Base-by-base conservation (phyloP, 2,113 vertebrate genomes). In the Ceyx cyanopectus region DNA sequence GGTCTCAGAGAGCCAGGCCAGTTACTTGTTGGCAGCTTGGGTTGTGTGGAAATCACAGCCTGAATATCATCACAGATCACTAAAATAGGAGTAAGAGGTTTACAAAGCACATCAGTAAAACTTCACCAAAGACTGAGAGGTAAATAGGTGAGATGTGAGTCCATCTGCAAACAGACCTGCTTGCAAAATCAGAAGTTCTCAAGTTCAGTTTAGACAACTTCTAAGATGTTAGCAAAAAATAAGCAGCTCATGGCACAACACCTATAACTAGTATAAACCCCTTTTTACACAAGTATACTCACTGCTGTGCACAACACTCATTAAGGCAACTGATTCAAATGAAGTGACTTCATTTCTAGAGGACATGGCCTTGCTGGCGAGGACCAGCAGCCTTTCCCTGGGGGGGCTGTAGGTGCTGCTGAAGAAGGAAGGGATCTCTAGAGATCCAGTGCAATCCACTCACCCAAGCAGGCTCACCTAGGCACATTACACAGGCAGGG, bases 361-460 rank as follows among this genome's bases (percentile, higher is more conserved):
- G 40, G 80, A 72, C 2, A 45, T 4, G n/a, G 21, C 37, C 37
- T 37, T 37, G 37, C 37, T 37, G 37, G 37, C 9, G 37, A 37
- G 37, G 29, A 63, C 22, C 34, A 45, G 19, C 10, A 67, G 23
- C 34, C 40, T 26, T 20, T 22, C 70, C 58, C 37, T 30, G 24
- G 7, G 15, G 20, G 15, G 46, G 51, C 45, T 30, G 12, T 3
- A 26, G 0, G 0, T 32, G n/a, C 80, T 67, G 50, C 23, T 51
- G 22, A 12, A 50, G 21, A 7, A 50, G 48, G 10, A 50, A 50
- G 48, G 10, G 48, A 50, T 22, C 48, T 50, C 48, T 23, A 11
- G 48, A 24, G 48, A 50, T 50, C 48, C 13, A 23, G 48, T 50
- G 21, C 48, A 13, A 48, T 12, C 11, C 48, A 12, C 22, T 23